phyloP scores from a whole-genome alignment of 2,797 vertebrate species.

The Apogon hyalosoma region DNA sequence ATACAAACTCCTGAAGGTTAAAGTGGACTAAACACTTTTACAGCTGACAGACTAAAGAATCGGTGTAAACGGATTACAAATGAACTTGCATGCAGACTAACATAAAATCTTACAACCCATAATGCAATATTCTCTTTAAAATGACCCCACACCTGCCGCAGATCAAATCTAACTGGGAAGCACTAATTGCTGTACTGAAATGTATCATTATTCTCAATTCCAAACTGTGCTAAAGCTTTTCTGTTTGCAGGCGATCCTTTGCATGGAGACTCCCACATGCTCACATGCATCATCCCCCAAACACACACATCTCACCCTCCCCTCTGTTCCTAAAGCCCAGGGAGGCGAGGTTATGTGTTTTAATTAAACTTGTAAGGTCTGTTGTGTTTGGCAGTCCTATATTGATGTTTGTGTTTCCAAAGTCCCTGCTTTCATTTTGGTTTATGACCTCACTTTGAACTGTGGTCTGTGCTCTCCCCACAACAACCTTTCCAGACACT shows the following conservation, averaged over 20 bases:
- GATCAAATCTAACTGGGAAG: too few relatives aligned
- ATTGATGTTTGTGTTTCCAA: conserved; percentile 77
- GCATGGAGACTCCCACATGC: not conserved
- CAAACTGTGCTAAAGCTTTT: conserved; percentile 5
- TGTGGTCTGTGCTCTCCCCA: conserved; percentile 52
- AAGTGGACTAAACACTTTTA: too few relatives aligned
- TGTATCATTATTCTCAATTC: too few relatives aligned
- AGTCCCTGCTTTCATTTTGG: conserved; percentile 75
- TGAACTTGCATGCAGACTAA: too few relatives aligned
- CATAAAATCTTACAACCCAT: too few relatives aligned
- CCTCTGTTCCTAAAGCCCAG: conserved; percentile 27
- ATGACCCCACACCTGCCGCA: too few relatives aligned
- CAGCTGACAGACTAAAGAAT: too few relatives aligned
- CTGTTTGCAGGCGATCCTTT: conserved; percentile 9
- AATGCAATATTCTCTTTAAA: too few relatives aligned
- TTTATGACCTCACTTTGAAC: conserved; percentile 81
- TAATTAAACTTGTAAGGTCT: conserved; percentile 73
- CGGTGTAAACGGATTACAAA: too few relatives aligned
- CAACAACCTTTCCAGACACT: conserved; percentile 73
- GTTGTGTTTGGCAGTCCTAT: conserved; percentile 70
- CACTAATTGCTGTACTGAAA: too few relatives aligned
- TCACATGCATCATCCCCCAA: conserved; percentile 11
- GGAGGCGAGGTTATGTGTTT: conserved; percentile 47
- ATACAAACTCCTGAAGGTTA: too few relatives aligned
- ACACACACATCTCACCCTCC: not conserved